Base-by-base conservation (phyloP, 1,140 invertebrate genomes). In the Heliconius himera region DNA sequence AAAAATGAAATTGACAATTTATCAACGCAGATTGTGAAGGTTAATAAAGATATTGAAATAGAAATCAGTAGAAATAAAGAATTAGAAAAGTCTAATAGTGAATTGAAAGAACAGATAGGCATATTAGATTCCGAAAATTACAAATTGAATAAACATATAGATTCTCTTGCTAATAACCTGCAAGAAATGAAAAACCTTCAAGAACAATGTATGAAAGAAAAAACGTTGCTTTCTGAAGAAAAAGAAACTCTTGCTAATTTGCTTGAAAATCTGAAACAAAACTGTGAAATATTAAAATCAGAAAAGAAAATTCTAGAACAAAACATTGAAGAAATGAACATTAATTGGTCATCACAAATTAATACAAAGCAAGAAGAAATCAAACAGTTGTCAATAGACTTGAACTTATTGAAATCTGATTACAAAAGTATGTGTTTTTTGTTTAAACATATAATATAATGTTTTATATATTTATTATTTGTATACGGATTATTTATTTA, bases 371-470 rank as follows among this genome's bases (percentile, higher is more conserved):
- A 77, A 73, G 73, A 83, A 18, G 83, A 87, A 78, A 74, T 89
- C 36, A 75, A 78, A 22, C 81, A 83, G 33, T 49, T 86, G 22
- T 79, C 70, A 54, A 41, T 73, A 36, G 80, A 84, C 38, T 76
- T 83, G 13, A 76, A 83, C 29, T 77, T 66, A 73, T 72, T 89
- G n/a, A 80, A 87, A 78, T 81, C 74, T 29, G 80, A 84, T 60
- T 83, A 81, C 77, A 82, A 88, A 82, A 78, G 88, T 89, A 83
- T 84, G 85, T 84, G 60, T 77, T 75, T 78, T 78, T 76, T 76
- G 73, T 76, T 83, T 70, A 72, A 54, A 79, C 60, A 76, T 71
- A 77, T 74, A 77, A 76, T 77, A 73, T 77, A 54, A 77, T 74
- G 66, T 72, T 72, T 51, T 72, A 3, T 66, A 0, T 8, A 66